Base-by-base conservation (phyloP, 1,140 invertebrate genomes). In the Rhizoglyphus robini region DNA sequence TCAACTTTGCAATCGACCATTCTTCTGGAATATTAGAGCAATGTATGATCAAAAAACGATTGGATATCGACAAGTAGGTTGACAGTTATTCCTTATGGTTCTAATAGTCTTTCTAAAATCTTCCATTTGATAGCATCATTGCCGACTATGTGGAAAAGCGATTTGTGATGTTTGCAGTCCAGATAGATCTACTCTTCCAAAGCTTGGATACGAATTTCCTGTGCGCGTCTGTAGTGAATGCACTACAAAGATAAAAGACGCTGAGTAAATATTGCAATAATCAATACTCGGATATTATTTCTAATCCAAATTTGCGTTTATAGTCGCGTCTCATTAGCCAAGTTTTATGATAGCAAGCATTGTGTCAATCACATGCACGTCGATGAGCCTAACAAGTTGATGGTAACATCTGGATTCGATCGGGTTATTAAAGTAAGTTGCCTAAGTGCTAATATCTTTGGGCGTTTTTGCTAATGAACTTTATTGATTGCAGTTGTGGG, bases 11-110 rank as follows among this genome's bases (percentile, higher is more conserved):
- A 83, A 84, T 41, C 81, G 86, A 69, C 96, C 96, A 25, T 98
- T 97, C 76, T 98, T 98, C 75, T 99, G 96, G 95, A 99, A 99
- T 76, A 82, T 97, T 29, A 83, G 88, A 70, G 91, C 88, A 8
- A 99, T 99, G 93, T 92, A 96, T 86, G 90, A 96, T 73, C 88
- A 90, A 75, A 87, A 91, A 74, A 89, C 90, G 73, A 79, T 97
- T 46, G 93, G 91, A 70, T 77, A 85, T 70, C 80, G 93, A 60
- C 93, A 96, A 78, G 76, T 92, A 91, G 67, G 71, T 32, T 67
- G n/a, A 13, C 29, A 59, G 15, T 25, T 59, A 11, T 25, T 23
- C 25, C 30, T 47, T 41, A 18, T 62, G 0, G 32, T 49, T 58
- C 15, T 60, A 3, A 25, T 23, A 38, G n/a, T n/a, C n/a, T n/a